phyloP scores from a whole-genome alignment of 2,113 vertebrate genomes.

The Ophthalmolycus amberensis region DNA sequence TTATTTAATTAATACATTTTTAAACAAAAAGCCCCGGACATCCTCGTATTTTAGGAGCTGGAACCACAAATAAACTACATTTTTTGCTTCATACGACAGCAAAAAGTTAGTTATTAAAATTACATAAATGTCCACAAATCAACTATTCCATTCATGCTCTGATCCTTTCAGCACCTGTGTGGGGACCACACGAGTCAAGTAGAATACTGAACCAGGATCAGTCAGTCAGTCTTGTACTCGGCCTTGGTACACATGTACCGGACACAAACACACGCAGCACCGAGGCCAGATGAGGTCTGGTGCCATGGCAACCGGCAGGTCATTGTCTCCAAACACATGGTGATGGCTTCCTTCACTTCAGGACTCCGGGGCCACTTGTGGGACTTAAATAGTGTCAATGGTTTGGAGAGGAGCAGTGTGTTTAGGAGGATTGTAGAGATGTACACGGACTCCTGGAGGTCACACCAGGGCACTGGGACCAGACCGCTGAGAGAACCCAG shows the following conservation, averaged over 20 bases:
- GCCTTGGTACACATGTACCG: too few species aligned
- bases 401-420: not conserved
- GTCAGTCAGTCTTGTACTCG: not conserved
- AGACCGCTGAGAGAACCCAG: not conserved
- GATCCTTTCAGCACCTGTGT: too few species aligned
- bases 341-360: conserved; percentile 18
- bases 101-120: not conserved
- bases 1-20: not conserved
- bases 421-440: not conserved
- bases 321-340: not conserved
- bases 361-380: not conserved
- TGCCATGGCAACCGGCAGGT: conserved; percentile 28
- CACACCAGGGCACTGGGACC: not conserved
- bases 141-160: not conserved
- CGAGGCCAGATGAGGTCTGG: not conserved
- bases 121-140: not conserved
- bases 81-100: not conserved
- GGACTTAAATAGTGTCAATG: not conserved
- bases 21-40: not conserved
- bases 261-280: not conserved
- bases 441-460: not conserved
- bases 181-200: not conserved
- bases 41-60: not conserved
- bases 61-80: not conserved
- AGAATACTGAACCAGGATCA: not conserved